These are phyloP conservation scores for Atherinosoma microstoma DNA, from an alignment of 2,797 vertebrate species.

Conservation along the genomic window DNA sequence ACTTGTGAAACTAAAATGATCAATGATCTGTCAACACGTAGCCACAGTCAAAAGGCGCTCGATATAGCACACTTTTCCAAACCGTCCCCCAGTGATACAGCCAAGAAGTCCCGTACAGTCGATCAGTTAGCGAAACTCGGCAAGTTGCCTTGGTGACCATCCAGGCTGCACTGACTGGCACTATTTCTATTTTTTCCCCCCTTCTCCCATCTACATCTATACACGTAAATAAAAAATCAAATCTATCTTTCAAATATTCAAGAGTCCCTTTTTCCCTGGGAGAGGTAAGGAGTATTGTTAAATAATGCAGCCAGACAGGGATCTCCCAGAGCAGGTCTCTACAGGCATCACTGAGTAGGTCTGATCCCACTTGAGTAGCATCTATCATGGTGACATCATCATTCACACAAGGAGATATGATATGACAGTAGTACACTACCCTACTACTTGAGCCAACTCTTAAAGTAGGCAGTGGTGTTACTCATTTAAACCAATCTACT, in stretches of 20 bases:
- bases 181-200: slow-evolving; percentile 55
- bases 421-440: slow-evolving; percentile 80
- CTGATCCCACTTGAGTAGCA: slow-evolving; percentile 75
- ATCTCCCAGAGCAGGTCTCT: slow-evolving; percentile 83
- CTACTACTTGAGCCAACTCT: slow-evolving; percentile 76
- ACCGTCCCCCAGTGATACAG: slow-evolving; percentile 69
- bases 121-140: slow-evolving; percentile 76
- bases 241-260: slow-evolving; percentile 86
- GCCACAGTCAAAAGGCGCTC: slow-evolving; percentile 74
- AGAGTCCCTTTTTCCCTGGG: slow-evolving; percentile 74
- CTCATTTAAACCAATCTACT: slow-evolving; percentile 81
- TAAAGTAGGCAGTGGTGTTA: slow-evolving; percentile 82
- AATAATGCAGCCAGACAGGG: slow-evolving; percentile 86
- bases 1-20: slow-evolving; percentile 83
- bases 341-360: slow-evolving; percentile 78
- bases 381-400: slow-evolving; percentile 80
- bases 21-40: slow-evolving; percentile 60
- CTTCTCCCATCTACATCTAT: slow-evolving; percentile 68
- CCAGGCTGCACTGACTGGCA: slow-evolving; percentile 78
- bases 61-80: slow-evolving; percentile 70
- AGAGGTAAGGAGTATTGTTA: slow-evolving; percentile 83
- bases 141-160: slow-evolving; percentile 81
- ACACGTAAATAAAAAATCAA: slow-evolving; percentile 83
- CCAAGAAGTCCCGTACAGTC: slow-evolving; percentile 74
- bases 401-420: slow-evolving; percentile 79